phyloP scores from a whole-genome alignment of 1,140 invertebrate genomes.

The Steinernema feltiae region DNA sequence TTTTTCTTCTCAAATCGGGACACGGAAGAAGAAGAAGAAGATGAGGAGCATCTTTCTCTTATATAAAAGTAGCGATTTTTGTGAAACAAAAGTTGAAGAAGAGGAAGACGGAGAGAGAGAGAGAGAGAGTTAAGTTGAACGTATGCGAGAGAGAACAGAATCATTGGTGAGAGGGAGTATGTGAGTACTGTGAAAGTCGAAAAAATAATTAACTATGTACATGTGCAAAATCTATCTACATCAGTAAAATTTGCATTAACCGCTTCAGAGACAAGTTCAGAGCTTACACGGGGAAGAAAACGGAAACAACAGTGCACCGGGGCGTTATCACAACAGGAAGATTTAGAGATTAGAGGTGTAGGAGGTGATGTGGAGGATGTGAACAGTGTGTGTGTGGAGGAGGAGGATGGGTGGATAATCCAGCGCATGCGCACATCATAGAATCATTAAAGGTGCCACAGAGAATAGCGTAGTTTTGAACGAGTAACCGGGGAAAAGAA shows the following conservation, averaged over 20 bases:
- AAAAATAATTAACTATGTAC: background rate
- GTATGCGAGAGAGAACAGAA: background rate
- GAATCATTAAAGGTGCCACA: background rate
- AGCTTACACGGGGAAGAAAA: background rate
- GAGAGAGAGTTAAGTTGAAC: background rate
- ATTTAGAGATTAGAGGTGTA: background rate
- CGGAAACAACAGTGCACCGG: background rate
- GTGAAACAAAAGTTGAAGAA: background rate
- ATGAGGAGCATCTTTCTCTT: too few species aligned
- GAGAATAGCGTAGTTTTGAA: background rate
- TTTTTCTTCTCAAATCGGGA: too few species aligned
- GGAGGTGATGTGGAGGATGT: too few species aligned
- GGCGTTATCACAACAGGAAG: background rate
- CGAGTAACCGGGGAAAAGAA: background rate
- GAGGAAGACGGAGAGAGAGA: background rate
- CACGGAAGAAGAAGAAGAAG: background rate
- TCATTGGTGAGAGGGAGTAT: background rate
- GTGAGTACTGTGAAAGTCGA: background rate
- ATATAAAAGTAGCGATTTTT: background rate
- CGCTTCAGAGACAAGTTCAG: background rate
- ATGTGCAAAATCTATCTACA: background rate
- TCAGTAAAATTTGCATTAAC: background rate
- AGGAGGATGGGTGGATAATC: background rate
- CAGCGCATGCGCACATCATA: slow-evolving; percentile 2
- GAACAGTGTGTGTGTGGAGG: too few species aligned